Evolutionary conservation across 2,888 invertebrate species (phyloP).

Genomic region (Miltochrista miniata): DNA sequence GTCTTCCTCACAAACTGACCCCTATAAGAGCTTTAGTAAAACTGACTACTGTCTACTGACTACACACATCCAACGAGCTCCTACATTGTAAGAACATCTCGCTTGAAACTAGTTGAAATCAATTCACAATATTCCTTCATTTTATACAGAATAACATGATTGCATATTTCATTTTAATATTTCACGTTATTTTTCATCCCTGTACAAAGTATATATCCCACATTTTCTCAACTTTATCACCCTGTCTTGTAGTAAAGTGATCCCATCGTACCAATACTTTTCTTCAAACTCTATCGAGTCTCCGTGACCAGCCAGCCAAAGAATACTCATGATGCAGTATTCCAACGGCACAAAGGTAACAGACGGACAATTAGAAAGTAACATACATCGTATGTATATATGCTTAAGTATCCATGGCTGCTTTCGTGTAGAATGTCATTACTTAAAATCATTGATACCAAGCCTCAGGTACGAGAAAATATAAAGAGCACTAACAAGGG

Average conservation of each 20-base stretch:
- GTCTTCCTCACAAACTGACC: too few relatives aligned
- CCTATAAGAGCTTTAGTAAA: too few relatives aligned
- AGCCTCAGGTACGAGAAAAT: neutral
- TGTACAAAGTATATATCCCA: neutral
- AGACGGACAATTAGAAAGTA: slow-evolving; percentile 41
- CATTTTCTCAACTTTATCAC: slow-evolving; percentile 21
- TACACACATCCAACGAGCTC: too few relatives aligned
- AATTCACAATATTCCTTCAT: neutral
- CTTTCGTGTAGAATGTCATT: slow-evolving; percentile 27
- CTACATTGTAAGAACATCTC: too few relatives aligned
- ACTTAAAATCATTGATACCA: slow-evolving; percentile 6
- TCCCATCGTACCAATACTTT: slow-evolving; percentile 24
- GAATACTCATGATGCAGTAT: slow-evolving; percentile 74
- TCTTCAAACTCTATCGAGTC: slow-evolving; percentile 35
- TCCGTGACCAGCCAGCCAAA: slow-evolving; percentile 58
- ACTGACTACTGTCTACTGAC: too few relatives aligned
- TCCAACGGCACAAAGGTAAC: slow-evolving; percentile 75
- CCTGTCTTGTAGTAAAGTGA: slow-evolving; percentile 48
- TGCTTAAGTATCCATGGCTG: slow-evolving; percentile 37
- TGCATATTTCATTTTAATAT: neutral
- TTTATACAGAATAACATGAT: neutral
- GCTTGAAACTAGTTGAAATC: neutral
- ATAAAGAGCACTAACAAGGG: neutral
- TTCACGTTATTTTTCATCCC: neutral
- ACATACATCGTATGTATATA: slow-evolving; percentile 34